Conservation (phyloP, 2,888 invertebrate genomes). For the Taphrorychus bicolor region DNA sequence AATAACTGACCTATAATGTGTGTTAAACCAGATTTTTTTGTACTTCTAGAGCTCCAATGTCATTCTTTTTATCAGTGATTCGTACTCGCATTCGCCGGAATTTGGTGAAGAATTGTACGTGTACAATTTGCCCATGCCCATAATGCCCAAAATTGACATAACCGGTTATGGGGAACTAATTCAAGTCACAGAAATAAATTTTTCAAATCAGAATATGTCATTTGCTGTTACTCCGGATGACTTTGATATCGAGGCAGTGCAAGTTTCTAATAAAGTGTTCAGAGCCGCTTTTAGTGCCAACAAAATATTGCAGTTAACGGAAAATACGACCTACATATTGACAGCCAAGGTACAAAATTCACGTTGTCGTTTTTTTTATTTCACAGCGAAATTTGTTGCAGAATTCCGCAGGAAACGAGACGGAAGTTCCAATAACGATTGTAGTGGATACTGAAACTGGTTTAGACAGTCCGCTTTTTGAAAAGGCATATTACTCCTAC, state of each 20-base stretch:
- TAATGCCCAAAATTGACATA: slow-evolving; percentile 59
- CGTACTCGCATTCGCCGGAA: slow-evolving; percentile 3
- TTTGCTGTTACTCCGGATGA: slow-evolving; percentile 47
- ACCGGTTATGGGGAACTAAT: slow-evolving; percentile 58
- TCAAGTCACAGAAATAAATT: slow-evolving; percentile 63
- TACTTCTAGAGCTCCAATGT: too few species aligned
- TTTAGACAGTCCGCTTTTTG: slow-evolving; percentile 61
- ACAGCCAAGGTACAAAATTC: slow-evolving; percentile 49
- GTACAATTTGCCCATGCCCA: slow-evolving; percentile 62
- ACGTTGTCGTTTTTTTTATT: not conserved
- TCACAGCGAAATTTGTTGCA: not conserved
- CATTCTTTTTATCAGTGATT: too few species aligned
- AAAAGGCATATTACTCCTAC: slow-evolving; percentile 60
- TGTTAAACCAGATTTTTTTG: too few species aligned
- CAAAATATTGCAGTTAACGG: slow-evolving; percentile 37
- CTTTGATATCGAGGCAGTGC: slow-evolving; percentile 40
- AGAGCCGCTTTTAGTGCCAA: slow-evolving; percentile 44
- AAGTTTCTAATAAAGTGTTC: slow-evolving; percentile 41
- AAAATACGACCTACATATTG: slow-evolving; percentile 41
- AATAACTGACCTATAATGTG: too few species aligned
- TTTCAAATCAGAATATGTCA: slow-evolving; percentile 58
- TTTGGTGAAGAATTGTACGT: slow-evolving; percentile 47
- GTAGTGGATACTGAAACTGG: slow-evolving; percentile 56
- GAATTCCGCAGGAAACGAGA: slow-evolving; percentile 18
- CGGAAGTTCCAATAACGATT: slow-evolving; percentile 52